phyloP scores from a whole-genome alignment of 2,888 invertebrate species.

The Punctoribates punctum region DNA sequence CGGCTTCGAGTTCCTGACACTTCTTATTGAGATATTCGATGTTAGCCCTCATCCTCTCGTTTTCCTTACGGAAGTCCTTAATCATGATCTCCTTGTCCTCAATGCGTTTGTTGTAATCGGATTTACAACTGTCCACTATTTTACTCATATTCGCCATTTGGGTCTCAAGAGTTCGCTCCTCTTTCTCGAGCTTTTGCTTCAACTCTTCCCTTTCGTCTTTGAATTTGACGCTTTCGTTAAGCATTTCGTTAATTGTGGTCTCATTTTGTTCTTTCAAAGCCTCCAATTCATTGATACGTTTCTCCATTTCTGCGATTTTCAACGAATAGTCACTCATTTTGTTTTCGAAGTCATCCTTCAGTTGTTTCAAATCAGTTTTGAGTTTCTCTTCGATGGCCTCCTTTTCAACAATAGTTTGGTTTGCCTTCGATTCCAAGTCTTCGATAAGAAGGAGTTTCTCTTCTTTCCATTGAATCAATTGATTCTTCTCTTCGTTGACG shows the following conservation, averaged over 20 bases:
- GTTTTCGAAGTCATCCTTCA: neutral
- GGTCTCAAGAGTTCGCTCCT: neutral
- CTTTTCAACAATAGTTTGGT: neutral
- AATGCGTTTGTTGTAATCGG: conserved; percentile 7
- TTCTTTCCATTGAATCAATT: neutral
- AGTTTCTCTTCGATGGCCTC: neutral
- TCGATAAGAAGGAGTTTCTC: neutral
- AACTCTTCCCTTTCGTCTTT: neutral
- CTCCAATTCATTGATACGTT: neutral
- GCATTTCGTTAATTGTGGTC: neutral
- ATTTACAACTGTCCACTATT: conserved; percentile 26
- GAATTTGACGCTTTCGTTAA: neutral
- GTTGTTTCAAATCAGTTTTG: neutral
- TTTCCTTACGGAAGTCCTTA: neutral
- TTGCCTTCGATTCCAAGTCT: neutral
- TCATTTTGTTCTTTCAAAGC: neutral
- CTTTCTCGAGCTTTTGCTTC: neutral
- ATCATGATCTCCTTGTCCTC: conserved; percentile 16
- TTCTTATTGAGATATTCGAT: neutral
- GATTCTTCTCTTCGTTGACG: neutral
- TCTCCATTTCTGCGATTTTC: neutral
- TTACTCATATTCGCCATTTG: conserved; percentile 5
- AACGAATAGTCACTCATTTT: neutral
- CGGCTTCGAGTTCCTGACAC: neutral
- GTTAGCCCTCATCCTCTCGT: neutral